Evolutionary conservation across 2,888 invertebrate species (phyloP).

Genomic region (Lithophane ornitopus): DNA sequence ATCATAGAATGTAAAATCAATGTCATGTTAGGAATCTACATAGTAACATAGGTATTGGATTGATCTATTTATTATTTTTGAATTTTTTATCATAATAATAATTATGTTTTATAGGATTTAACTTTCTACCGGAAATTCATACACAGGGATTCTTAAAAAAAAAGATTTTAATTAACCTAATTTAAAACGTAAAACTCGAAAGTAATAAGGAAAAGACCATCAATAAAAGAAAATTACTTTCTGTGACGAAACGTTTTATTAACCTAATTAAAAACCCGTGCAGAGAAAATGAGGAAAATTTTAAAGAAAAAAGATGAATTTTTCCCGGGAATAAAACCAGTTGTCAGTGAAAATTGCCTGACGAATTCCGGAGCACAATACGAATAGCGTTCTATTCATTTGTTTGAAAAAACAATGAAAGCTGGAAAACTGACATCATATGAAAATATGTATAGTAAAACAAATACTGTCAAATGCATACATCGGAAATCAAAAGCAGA

Average conservation of each 20-base stretch:
- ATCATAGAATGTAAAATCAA: no score
- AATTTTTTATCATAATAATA: background rate
- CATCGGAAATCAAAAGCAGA: slow-evolving; percentile 2
- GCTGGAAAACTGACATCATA: background rate
- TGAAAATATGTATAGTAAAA: slow-evolving; percentile 13
- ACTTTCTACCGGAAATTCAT: slow-evolving; percentile 7
- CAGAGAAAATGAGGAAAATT: slow-evolving; percentile 32
- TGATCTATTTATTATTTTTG: background rate
- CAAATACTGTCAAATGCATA: background rate
- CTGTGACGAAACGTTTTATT: slow-evolving; percentile 55
- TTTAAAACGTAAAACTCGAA: slow-evolving; percentile 41
- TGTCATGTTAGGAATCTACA: background rate
- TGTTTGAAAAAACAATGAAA: slow-evolving; percentile 23
- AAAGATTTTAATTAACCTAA: slow-evolving; percentile 48
- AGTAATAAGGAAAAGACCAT: slow-evolving; percentile 48
- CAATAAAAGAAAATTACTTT: slow-evolving; percentile 56
- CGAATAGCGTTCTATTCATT: slow-evolving; percentile 32
- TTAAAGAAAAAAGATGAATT: slow-evolving; percentile 18
- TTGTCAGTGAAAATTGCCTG: slow-evolving; percentile 24
- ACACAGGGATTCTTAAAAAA: slow-evolving; percentile 4
- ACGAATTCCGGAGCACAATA: slow-evolving; percentile 21
- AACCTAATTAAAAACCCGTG: slow-evolving; percentile 55
- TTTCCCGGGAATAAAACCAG: slow-evolving; percentile 24
- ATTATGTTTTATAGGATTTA: background rate
- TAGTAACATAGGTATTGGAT: background rate